Base-by-base conservation (phyloP, 1,140 invertebrate genomes). In the Pseudobourletiella spinata region DNA sequence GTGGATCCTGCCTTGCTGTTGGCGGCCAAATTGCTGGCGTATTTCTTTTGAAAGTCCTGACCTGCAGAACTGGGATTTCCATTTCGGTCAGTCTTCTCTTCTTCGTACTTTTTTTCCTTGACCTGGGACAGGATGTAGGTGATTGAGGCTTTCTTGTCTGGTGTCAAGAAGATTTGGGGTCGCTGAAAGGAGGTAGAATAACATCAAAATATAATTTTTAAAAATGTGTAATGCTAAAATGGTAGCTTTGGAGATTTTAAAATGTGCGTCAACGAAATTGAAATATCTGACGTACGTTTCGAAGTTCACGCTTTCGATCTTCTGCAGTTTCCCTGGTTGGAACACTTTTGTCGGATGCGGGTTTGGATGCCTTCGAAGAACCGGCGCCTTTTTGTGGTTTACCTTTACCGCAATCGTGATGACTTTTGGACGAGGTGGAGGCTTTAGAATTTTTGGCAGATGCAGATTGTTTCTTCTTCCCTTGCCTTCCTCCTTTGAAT, bases 41-140 rank as follows among this genome's bases (percentile, higher is more conserved):
- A 59, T 26, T 59, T 59, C n/a, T 48, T 11, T 50, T 59, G 32
- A 32, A 59, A 59, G 14, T 55, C 52, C 25, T 48, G 6, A 15
- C 6, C 46, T 6, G 6, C 11, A 26, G 11, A 8, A 3, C 16
- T 32, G n/a, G 32, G 8, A 35, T 29, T 18, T 32, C 2, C 29
- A 32, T 55, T 55, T 20, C 25, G 2, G 18, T 11, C 20, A n/a
- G 11, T 48, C 22, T 48, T 25, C 11, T 48, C 46, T 20, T 48
- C 16, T 3, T 55, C 52, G n/a, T 55, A 35, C 25, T 3, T 3
- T 24, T 55, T 55, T 2, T 35, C 52, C 18, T 30, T 55, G 18
- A 55, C 3, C 18, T 32, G 28, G 18, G 28, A 3, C 26, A 55
- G 20, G 3, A 55, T 8, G 39, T 55, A 18, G 18, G 26, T n/a